A percentile compares a stretch with the other conserved stretches of the same genome.
Conservation (phyloP, 2,113 vertebrate species). For the Eurypyga helias region DNA sequence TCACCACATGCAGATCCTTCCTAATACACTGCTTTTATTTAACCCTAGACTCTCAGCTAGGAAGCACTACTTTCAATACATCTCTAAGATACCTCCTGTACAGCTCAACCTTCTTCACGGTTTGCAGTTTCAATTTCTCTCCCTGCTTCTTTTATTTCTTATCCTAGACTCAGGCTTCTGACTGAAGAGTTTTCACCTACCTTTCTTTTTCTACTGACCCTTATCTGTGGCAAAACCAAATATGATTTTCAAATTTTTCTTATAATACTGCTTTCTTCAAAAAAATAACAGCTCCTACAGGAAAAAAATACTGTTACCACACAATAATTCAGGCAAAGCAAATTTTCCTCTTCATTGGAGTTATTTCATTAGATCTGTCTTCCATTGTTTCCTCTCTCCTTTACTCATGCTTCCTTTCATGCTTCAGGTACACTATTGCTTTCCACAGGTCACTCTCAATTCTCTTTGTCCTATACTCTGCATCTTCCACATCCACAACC, state of each 20-base stretch:
- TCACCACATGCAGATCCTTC: neutral
- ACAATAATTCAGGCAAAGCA: neutral
- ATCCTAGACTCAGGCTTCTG: neutral
- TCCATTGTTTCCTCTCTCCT: neutral
- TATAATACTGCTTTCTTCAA: neutral
- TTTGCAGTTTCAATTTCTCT: neutral
- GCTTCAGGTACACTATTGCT: neutral
- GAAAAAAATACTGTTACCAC: neutral
- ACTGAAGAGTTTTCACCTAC: neutral
- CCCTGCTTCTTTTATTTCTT: neutral
- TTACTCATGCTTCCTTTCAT: accelerated
- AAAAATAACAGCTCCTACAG: neutral
- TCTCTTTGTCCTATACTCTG: neutral
- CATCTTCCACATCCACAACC: accelerated
- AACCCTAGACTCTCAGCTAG: neutral
- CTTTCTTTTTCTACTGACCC: neutral
- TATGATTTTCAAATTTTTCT: neutral
- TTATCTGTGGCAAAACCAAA: neutral
- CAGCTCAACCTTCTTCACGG: accelerated
- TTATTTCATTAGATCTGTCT: neutral
- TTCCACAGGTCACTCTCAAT: neutral
- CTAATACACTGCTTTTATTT: neutral
- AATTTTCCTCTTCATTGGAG: accelerated
- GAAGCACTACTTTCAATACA: neutral
- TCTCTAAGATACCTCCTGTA: neutral